These are phyloP conservation scores for Clarias magur DNA, from an alignment of 2,113 vertebrate genomes.

Conservation along the genomic window DNA sequence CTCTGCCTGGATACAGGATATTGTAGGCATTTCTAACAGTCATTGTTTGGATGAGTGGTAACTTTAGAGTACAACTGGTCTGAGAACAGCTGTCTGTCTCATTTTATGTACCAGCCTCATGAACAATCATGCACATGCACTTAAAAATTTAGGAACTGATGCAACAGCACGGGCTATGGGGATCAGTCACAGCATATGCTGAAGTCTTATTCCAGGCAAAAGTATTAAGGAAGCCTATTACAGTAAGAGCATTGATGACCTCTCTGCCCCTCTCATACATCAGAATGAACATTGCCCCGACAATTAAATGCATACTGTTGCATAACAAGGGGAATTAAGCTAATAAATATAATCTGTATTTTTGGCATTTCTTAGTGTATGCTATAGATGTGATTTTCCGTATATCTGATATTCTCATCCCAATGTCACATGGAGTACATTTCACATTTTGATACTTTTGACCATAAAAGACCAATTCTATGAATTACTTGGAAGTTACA, in stretches of 20 bases:
- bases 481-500: background rate
- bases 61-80: constrained; percentile 41
- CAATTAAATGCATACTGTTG: background rate
- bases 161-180: constrained; percentile 18
- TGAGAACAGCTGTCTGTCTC: constrained; percentile 32
- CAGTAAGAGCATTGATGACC: constrained; percentile 29
- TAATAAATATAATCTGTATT: background rate
- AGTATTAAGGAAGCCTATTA: constrained; percentile 23
- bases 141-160: constrained; percentile 40
- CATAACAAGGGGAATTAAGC: background rate
- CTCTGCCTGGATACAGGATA: constrained; percentile 51
- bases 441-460: background rate
- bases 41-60: constrained; percentile 32
- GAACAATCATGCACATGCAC: constrained; percentile 29
- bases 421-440: background rate
- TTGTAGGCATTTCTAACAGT: constrained; percentile 28
- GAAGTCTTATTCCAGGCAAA: constrained; percentile 39
- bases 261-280: constrained; percentile 13
- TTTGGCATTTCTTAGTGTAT: background rate
- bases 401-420: background rate
- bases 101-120: constrained; percentile 22
- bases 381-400: background rate
- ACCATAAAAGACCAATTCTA: background rate
- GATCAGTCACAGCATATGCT: constrained; percentile 42
- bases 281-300: background rate